A percentile compares a stretch with the other conserved stretches of the same genome.
These are phyloP conservation scores for Papilio dardanus DNA, from an alignment of 1,140 invertebrate species.

Conservation along the genomic window DNA sequence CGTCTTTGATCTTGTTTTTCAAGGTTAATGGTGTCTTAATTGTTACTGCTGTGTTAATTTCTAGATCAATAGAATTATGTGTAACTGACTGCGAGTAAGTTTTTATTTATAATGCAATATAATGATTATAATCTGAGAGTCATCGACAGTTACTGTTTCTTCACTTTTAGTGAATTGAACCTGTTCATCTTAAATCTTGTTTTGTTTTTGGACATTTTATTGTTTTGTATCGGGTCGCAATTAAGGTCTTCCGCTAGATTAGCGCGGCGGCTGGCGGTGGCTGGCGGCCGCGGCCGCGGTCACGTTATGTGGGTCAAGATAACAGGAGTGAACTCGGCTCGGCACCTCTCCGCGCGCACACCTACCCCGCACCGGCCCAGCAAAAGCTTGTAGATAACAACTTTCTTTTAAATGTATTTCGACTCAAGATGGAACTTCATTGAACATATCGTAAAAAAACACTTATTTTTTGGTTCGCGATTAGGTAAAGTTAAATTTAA, in stretches of 20 bases:
- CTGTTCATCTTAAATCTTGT: neutral
- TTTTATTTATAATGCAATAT: neutral
- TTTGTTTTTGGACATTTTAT: slow-evolving; percentile 26
- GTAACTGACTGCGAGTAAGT: neutral
- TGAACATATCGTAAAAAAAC: neutral
- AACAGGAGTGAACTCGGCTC: slow-evolving; percentile 60
- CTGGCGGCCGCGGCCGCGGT: slow-evolving; percentile 56
- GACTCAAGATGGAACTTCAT: neutral
- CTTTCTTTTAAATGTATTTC: slow-evolving; percentile 17
- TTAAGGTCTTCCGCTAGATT: slow-evolving; percentile 58
- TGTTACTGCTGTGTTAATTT: no score
- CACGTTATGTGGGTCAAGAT: slow-evolving; percentile 72
- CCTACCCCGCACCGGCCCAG: neutral
- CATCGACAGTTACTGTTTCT: neutral
- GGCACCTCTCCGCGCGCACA: slow-evolving; percentile 33
- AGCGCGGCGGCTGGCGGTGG: slow-evolving; percentile 46
- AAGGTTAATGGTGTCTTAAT: no score
- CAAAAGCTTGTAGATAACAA: neutral
- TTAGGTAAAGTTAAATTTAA: neutral
- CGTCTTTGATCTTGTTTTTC: neutral
- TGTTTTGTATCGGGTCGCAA: slow-evolving; percentile 47
- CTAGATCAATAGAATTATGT: neutral
- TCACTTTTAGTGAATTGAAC: neutral
- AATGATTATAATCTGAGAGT: neutral
- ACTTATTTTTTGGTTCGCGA: neutral